Base-by-base conservation (phyloP, 1,140 invertebrate genomes). In the Zaprionus ghesquierei region DNA sequence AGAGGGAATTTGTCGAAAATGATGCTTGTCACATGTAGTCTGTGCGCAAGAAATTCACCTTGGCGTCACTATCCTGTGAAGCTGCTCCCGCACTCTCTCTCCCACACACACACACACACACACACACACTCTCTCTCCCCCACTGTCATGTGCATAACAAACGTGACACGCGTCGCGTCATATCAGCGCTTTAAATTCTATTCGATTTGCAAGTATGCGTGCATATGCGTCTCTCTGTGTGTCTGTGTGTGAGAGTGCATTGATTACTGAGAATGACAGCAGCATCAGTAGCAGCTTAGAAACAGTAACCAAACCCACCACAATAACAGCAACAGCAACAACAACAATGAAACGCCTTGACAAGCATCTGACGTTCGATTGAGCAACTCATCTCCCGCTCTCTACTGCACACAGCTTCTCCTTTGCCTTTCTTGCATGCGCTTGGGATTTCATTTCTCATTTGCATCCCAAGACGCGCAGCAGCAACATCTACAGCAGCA, bases 241-340 rank as follows among this genome's bases (percentile, higher is more conserved):
- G 5, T 33, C 20, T 38, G 18, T 44, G 62, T 44, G 9, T 33
- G 25, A 50, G 70, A 62, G 58, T 53, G 69, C 62, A 76, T 71
- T 71, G 61, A 66, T 75, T 75, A 62, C 38, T 73, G 56, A n/a
- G n/a, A n/a, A 66, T 66, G 54, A 54, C 31, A 61, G 58, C 27
- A 25, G 13, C 64, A 50, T 31, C 23, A 50, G 55, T 33, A 31
- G 55, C 58, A 51, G 55, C 56, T 73, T 68, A 55, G 50, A 69
- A 62, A 73, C 62, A 56, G 51, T 49, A 56, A 63, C 15, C 23
- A 33, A 15, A 54, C 12, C 20, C 23, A 35, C 46, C 60, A 44
- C 41, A 58, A 18, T 38, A 62, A 15, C 13, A 58, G 25, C 50
- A 62, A 15, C 13, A 69, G 25, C 20, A 63, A 20, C 5, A 58